Percentiles rank a stretch among this genome's conserved stretches.
Evolutionary conservation across 2,888 invertebrate genomes (phyloP).

Genomic region (Zonitis immaculata): DNA sequence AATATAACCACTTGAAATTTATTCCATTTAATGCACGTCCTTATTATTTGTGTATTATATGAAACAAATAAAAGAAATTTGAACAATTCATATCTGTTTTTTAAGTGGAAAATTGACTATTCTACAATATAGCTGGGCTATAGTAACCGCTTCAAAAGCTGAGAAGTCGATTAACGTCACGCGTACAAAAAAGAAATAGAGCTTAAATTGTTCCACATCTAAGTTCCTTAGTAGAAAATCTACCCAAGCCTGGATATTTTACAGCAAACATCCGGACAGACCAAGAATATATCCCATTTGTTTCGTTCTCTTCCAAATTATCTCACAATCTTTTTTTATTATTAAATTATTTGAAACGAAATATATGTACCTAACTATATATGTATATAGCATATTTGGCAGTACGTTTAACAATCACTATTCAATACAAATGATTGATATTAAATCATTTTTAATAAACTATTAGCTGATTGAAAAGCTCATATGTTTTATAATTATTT

Average conservation of each 20-base stretch:
- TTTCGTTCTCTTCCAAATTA: slow-evolving; percentile 40
- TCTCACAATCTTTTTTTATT: slow-evolving; percentile 3
- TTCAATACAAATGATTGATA: too few relatives aligned
- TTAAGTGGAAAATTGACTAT: slow-evolving; percentile 25
- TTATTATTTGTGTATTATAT: slow-evolving; percentile 19
- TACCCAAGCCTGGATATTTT: slow-evolving; percentile 43
- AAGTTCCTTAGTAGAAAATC: slow-evolving; percentile 44
- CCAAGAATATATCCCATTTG: slow-evolving; percentile 42
- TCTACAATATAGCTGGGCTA: slow-evolving; percentile 32
- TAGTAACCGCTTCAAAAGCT: slow-evolving; percentile 43
- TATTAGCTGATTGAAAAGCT: not conserved
- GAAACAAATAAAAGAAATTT: slow-evolving; percentile 24
- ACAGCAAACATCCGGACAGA: slow-evolving; percentile 41
- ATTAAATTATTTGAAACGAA: too few relatives aligned
- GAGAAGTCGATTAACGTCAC: slow-evolving; percentile 50
- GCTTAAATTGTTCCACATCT: slow-evolving; percentile 49
- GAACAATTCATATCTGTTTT: slow-evolving; percentile 31
- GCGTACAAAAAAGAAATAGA: slow-evolving; percentile 48
- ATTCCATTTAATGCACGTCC: slow-evolving; percentile 16
- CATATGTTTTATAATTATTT: not conserved
- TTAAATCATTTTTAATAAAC: too few relatives aligned
- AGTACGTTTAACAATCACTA: too few relatives aligned
- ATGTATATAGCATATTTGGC: too few relatives aligned
- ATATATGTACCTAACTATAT: too few relatives aligned
- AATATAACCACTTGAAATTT: slow-evolving; percentile 17